These are phyloP conservation scores for Achatina immaculata DNA, from an alignment of 1,140 invertebrate species.

Conservation along the genomic window DNA sequence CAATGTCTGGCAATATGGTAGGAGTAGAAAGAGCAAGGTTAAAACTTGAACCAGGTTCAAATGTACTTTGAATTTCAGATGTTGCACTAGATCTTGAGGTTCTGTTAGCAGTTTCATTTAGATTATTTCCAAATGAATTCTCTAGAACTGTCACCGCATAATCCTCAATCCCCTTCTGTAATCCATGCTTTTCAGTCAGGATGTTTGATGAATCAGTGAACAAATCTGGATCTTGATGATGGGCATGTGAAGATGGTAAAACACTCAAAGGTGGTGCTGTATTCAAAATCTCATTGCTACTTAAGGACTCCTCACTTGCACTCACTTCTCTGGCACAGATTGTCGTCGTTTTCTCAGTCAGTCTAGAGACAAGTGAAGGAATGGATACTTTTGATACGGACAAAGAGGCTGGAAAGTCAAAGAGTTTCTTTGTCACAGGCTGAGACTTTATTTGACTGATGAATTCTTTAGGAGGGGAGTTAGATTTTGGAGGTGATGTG, in stretches of 20 bases:
- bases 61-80: not conserved
- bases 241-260: not conserved
- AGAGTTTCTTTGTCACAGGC: constrained; percentile 1
- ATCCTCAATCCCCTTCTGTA: not conserved
- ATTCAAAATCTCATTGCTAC: constrained; percentile 20
- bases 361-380: constrained; percentile 1
- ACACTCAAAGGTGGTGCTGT: not conserved
- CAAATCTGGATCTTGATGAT: not conserved
- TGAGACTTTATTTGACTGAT: not conserved
- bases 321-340: constrained; percentile 28
- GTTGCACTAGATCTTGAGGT: not conserved
- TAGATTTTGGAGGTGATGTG: not conserved
- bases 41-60: not conserved
- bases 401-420: not conserved
- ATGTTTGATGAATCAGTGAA: not conserved
- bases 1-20: not conserved
- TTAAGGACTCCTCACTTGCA: constrained; percentile 35
- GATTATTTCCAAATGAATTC: not conserved
- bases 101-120: not conserved
- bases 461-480: not conserved
- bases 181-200: not conserved
- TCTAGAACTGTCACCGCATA: not conserved
- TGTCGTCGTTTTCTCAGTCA: constrained; percentile 5
- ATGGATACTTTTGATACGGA: not conserved
- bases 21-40: not conserved